phyloP scores from a whole-genome alignment of 1,140 invertebrate species.

The Apocrypta bakeri region DNA sequence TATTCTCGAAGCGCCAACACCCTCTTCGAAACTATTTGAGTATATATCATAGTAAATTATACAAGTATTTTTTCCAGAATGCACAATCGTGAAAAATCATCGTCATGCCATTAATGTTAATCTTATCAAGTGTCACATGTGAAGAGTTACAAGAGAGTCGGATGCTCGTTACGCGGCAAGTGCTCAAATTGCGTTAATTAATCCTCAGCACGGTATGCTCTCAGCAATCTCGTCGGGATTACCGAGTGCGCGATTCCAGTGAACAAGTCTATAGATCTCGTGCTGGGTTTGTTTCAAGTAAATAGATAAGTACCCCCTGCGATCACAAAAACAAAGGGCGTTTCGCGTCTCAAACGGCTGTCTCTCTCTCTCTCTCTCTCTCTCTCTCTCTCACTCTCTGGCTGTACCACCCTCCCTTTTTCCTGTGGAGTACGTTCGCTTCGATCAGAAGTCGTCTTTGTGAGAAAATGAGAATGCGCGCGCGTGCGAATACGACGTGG shows the following conservation, averaged over 20 bases:
- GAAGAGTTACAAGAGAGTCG: background rate
- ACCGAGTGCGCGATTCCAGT: background rate
- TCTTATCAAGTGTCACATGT: too few species aligned
- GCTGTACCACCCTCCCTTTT: too few species aligned
- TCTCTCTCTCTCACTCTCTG: too few species aligned
- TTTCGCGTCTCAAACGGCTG: too few species aligned
- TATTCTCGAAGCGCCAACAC: background rate
- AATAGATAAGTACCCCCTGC: background rate
- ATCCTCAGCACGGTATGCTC: background rate
- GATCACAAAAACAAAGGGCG: conserved; percentile 6
- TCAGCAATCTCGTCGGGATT: background rate
- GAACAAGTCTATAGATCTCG: background rate
- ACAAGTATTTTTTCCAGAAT: too few species aligned
- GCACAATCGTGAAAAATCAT: background rate
- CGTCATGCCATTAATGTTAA: too few species aligned
- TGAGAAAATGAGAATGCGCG: background rate
- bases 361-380: too few species aligned
- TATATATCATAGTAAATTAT: too few species aligned
- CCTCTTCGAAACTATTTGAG: too few species aligned
- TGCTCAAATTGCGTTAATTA: background rate
- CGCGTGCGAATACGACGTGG: background rate
- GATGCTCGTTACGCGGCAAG: background rate
- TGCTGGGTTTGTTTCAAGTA: background rate
- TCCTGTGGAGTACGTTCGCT: background rate
- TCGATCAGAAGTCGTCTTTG: background rate